Evolutionary conservation across 2,113 vertebrate genomes (phyloP).

Genomic region (Elephantulus edwardii): DNA sequence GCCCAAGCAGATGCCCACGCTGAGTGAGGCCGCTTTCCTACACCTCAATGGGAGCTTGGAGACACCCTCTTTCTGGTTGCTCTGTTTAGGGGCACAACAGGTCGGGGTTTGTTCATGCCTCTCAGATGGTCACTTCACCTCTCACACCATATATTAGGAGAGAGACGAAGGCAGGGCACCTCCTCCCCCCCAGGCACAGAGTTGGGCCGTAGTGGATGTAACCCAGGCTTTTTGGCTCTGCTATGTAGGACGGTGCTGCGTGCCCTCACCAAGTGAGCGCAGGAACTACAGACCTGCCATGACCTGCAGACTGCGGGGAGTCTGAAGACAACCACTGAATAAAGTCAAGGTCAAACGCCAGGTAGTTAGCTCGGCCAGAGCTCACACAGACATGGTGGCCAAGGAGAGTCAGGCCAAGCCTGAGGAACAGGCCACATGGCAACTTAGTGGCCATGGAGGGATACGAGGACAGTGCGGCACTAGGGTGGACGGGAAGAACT

Average conservation of each 20-base stretch:
- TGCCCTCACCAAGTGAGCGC: not conserved
- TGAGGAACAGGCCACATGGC: not conserved
- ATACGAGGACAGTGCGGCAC: accelerated
- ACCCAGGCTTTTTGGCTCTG: not conserved
- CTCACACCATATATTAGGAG: not conserved
- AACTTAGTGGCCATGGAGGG: not conserved
- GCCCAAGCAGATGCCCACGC: no score
- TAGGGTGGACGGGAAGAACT: not conserved
- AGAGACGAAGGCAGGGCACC: not conserved
- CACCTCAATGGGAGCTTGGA: accelerated
- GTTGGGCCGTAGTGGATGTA: not conserved
- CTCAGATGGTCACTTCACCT: not conserved
- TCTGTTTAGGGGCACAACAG: accelerated
- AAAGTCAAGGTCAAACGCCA: not conserved
- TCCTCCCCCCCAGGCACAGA: accelerated
- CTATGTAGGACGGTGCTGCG: not conserved
- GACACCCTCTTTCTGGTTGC: not conserved
- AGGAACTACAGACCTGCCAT: not conserved
- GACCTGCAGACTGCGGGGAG: no score
- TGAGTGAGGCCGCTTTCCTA: not conserved
- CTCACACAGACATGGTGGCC: not conserved
- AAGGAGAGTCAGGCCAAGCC: not conserved
- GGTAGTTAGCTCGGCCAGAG: not conserved
- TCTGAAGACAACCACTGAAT: no score
- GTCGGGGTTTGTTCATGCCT: accelerated